Evolutionary conservation across 1,140 invertebrate genomes (phyloP).

Genomic region (Nebria ingens): DNA sequence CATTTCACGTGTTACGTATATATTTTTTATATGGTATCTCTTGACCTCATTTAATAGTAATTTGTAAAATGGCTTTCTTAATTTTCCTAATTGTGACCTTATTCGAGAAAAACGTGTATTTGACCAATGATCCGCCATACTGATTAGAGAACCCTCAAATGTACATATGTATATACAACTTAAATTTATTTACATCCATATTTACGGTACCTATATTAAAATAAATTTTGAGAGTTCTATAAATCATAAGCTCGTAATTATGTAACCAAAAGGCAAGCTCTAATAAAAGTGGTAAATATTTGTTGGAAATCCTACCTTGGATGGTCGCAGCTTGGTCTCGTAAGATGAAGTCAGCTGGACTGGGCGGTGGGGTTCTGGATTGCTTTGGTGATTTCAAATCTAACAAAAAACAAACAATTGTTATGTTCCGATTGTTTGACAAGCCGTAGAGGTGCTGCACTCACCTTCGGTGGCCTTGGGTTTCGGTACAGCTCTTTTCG

Average conservation of each 20-base stretch:
- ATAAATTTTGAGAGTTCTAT: neutral
- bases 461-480: slow-evolving; percentile 17
- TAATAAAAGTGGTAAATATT: neutral
- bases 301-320: slow-evolving; percentile 27
- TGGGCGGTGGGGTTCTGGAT: slow-evolving; percentile 42
- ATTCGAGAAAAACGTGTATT: too few species aligned
- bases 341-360: slow-evolving; percentile 40
- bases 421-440: too few species aligned
- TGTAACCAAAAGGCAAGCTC: neutral
- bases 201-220: too few species aligned
- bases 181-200: neutral
- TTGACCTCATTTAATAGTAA: too few species aligned
- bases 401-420: slow-evolving; percentile 15
- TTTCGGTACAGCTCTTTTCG: slow-evolving; percentile 20
- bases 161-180: neutral
- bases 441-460: neutral
- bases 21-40: too few species aligned
- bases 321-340: slow-evolving; percentile 27
- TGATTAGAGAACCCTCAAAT: neutral
- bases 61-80: too few species aligned
- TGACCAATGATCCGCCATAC: neutral
- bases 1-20: too few species aligned
- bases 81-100: too few species aligned
- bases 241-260: neutral
- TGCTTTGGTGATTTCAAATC: slow-evolving; percentile 38